Conservation (phyloP, 2,797 vertebrate genomes). For the Balearica regulorum region DNA sequence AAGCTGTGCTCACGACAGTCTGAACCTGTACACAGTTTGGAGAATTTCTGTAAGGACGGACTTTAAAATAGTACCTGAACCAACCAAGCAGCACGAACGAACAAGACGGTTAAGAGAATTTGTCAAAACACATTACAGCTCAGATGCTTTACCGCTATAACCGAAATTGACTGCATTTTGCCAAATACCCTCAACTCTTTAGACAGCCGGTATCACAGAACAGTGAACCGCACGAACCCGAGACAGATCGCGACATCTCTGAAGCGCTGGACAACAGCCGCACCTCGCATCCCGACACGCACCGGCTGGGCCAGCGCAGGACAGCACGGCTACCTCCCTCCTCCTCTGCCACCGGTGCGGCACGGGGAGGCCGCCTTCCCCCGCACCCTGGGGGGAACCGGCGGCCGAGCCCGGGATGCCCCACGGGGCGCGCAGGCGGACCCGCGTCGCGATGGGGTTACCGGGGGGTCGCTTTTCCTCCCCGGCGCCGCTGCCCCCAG, state of each 20-base stretch:
- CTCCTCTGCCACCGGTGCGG: not conserved
- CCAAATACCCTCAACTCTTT: not conserved
- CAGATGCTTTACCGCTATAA: not conserved
- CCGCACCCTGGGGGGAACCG: not conserved
- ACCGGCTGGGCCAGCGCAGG: not conserved
- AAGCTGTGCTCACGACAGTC: not conserved
- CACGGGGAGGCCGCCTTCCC: not conserved
- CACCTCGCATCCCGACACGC: not conserved
- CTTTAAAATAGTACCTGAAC: not conserved
- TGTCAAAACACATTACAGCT: not conserved
- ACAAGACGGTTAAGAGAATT: not conserved
- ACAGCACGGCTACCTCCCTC: not conserved
- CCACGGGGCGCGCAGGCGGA: not conserved
- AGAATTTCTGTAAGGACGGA: not conserved
- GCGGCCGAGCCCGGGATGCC: not conserved
- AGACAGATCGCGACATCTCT: fast-evolving
- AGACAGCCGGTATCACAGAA: not conserved
- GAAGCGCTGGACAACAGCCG: not conserved
- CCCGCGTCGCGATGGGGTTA: not conserved
- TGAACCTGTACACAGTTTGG: not conserved
- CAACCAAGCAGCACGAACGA: not conserved
- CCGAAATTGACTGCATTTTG: fast-evolving
- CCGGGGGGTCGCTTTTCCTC: not conserved
- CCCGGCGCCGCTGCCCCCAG: not conserved
- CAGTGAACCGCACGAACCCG: fast-evolving